Percentiles rank a stretch among this genome's conserved stretches.
Evolutionary conservation across 2,113 vertebrate genomes (phyloP).

Genomic region (Acinonyx jubatus): DNA sequence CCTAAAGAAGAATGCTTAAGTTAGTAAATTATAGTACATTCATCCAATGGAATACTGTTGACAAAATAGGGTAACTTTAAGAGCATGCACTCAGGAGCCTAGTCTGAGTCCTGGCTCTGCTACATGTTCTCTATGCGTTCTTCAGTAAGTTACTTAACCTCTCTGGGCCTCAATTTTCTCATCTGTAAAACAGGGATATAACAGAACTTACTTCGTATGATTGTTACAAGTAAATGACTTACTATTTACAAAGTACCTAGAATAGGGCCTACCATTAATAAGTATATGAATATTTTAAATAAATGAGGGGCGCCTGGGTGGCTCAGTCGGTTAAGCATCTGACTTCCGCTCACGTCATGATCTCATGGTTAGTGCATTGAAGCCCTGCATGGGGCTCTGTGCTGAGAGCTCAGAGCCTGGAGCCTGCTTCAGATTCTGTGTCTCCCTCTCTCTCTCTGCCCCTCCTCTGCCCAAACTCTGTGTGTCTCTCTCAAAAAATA

Average conservation of each 20-base stretch:
- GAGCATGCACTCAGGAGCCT: not conserved
- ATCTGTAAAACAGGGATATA: not conserved
- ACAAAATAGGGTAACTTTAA: not conserved
- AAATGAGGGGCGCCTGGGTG: too few relatives aligned
- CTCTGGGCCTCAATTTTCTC: conserved; percentile 1
- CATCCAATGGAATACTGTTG: not conserved
- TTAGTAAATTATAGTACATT: not conserved
- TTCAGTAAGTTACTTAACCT: not conserved
- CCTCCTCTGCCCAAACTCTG: too few relatives aligned
- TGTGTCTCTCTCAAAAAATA: too few relatives aligned
- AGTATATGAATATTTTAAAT: not conserved
- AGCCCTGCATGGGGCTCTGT: too few relatives aligned
- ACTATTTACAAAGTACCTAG: not conserved
- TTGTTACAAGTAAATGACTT: conserved; percentile 1
- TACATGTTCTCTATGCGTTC: not conserved
- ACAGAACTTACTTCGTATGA: not conserved
- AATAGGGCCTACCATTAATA: not conserved
- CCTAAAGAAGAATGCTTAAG: not conserved
- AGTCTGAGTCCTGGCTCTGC: not conserved
- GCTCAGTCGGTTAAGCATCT: too few relatives aligned
- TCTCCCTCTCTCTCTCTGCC: too few relatives aligned
- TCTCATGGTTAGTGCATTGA: too few relatives aligned
- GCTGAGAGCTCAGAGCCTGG: too few relatives aligned
- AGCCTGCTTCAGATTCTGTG: too few relatives aligned
- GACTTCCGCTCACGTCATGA: too few relatives aligned